Percentiles rank a stretch among this genome's conserved stretches.
Conservation (phyloP, 2,797 vertebrate species). For the Macropus fuliginosus region DNA sequence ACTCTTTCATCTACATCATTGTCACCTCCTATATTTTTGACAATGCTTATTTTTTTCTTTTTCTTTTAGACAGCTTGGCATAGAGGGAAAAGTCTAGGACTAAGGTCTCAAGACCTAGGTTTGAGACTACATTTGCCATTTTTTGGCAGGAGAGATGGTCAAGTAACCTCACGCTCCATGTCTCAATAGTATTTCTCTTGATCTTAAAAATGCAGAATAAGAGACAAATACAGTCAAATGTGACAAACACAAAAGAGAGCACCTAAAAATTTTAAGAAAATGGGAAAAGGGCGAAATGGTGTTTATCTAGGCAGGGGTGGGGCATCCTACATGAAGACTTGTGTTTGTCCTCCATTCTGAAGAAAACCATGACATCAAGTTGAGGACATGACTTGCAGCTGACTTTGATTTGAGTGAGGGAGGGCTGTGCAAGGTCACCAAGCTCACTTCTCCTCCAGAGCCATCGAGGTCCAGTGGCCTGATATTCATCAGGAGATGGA, state of each 20-base stretch:
- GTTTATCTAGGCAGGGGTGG: background rate
- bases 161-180: background rate
- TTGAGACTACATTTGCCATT: background rate
- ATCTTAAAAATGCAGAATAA: background rate
- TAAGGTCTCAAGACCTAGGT: background rate
- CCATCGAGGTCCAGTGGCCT: no score
- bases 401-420: no score
- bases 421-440: no score
- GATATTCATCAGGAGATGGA: background rate
- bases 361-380: no score
- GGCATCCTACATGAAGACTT: background rate
- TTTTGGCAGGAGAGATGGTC: background rate
- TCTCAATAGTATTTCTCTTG: background rate
- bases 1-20: background rate
- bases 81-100: background rate
- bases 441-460: no score
- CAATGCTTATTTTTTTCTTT: background rate
- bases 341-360: no score
- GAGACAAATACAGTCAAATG: background rate
- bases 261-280: background rate
- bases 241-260: background rate
- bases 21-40: background rate
- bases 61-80: background rate
- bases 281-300: background rate
- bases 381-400: no score